Conservation (phyloP, 2,888 invertebrate genomes). For the Cerastis rubricosa region DNA sequence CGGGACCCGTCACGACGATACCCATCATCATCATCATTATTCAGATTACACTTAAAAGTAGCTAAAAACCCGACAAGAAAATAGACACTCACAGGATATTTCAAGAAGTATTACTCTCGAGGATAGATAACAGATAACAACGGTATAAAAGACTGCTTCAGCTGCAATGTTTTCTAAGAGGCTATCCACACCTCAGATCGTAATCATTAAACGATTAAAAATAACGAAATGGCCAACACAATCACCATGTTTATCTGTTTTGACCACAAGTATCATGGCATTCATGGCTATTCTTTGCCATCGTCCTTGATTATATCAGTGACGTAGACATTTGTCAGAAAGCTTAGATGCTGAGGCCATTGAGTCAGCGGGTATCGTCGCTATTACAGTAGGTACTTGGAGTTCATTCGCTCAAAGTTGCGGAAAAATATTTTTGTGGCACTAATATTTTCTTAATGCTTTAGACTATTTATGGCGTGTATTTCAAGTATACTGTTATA, state of each 20-base stretch:
- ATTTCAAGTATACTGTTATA: not conserved
- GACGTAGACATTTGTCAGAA: constrained; percentile 69
- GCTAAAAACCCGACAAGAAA: not conserved
- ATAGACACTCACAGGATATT: not conserved
- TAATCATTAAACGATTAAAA: constrained; percentile 69
- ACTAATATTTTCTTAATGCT: not conserved
- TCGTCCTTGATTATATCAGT: constrained; percentile 75
- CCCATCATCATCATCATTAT: too few relatives aligned
- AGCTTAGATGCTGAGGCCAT: constrained; percentile 50
- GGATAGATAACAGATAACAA: constrained; percentile 39
- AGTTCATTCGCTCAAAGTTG: not conserved
- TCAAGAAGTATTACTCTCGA: constrained; percentile 9
- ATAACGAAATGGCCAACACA: constrained; percentile 68
- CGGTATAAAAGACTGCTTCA: constrained; percentile 45
- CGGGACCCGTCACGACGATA: too few relatives aligned
- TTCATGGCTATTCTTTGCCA: constrained; percentile 66
- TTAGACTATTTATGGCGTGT: not conserved
- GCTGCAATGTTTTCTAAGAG: constrained; percentile 58
- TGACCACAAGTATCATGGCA: constrained; percentile 78
- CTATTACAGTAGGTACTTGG: too few relatives aligned
- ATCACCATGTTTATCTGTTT: constrained; percentile 77
- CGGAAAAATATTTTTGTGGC: too few relatives aligned
- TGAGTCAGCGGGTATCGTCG: constrained; percentile 13
- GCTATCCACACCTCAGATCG: constrained; percentile 61
- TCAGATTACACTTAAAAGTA: not conserved